These are phyloP conservation scores for Coenonympha arcania DNA, from an alignment of 2,888 invertebrate species.

Conservation along the genomic window DNA sequence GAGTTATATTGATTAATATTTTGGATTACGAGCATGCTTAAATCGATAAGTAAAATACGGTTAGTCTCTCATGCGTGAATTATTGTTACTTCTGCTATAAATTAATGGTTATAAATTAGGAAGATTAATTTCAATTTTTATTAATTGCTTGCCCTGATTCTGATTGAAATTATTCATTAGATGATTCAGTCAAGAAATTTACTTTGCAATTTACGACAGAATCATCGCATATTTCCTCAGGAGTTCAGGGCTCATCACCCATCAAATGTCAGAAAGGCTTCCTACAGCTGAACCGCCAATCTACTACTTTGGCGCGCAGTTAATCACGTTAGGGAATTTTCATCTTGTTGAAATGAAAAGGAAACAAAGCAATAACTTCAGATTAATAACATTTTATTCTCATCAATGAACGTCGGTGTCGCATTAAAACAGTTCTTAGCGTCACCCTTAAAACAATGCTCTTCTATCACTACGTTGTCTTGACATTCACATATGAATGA, in stretches of 20 bases:
- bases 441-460: conserved; percentile 53
- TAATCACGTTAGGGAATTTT: too few relatives aligned
- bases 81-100: background rate
- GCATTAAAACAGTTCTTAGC: conserved; percentile 34
- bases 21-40: background rate
- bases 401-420: conserved; percentile 32
- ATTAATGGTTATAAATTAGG: background rate
- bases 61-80: background rate
- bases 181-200: too few relatives aligned
- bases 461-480: conserved; percentile 36
- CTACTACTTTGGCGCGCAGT: too few relatives aligned
- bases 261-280: too few relatives aligned
- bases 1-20: too few relatives aligned
- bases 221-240: too few relatives aligned
- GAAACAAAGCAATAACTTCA: conserved; percentile 1
- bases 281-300: too few relatives aligned
- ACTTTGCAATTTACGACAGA: too few relatives aligned
- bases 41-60: background rate
- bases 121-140: background rate
- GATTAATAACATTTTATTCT: conserved; percentile 25
- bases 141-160: background rate
- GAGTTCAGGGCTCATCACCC: too few relatives aligned
- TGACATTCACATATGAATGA: conserved; percentile 56
- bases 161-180: background rate
- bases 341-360: background rate